phyloP scores from a whole-genome alignment of 2,797 vertebrate genomes.

The Loris lydekkerianus region DNA sequence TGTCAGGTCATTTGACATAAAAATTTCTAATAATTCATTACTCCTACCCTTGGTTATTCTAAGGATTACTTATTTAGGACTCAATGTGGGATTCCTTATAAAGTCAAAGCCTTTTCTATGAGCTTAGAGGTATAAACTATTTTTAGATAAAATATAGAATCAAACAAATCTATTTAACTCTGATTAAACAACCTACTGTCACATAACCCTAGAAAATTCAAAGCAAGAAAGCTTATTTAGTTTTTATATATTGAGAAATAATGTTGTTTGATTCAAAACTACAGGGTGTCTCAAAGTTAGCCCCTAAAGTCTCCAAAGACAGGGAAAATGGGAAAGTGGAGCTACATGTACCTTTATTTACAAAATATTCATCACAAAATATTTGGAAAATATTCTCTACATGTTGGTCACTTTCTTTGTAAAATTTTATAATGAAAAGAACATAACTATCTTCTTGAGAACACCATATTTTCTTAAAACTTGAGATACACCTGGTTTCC shows the following conservation, averaged over 20 bases:
- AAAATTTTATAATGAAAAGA: background rate
- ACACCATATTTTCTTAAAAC: background rate
- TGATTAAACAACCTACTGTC: background rate
- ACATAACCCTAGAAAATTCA: background rate
- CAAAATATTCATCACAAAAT: too few species aligned
- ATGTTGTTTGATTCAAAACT: background rate
- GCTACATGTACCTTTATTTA: too few species aligned
- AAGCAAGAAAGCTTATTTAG: conserved; percentile 21
- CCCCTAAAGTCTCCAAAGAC: too few species aligned
- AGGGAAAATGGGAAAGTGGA: too few species aligned
- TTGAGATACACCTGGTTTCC: background rate
- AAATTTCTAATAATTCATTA: conserved; percentile 40
- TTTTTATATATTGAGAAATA: conserved; percentile 31
- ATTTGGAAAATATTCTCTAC: too few species aligned
- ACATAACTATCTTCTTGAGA: background rate
- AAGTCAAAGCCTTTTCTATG: background rate
- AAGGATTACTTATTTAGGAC: conserved; percentile 10
- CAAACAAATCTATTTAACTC: conserved; percentile 25
- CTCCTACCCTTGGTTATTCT: conserved; percentile 12
- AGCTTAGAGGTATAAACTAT: background rate
- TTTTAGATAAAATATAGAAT: conserved; percentile 26
- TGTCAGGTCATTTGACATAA: background rate
- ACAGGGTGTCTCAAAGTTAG: background rate
- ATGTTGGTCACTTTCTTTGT: too few species aligned
- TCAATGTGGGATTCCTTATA: conserved; percentile 23